A percentile compares a stretch with the other conserved stretches of the same genome.
phyloP scores from a whole-genome alignment of 2,113 vertebrate genomes.

The Eudyptes chrysolophus region DNA sequence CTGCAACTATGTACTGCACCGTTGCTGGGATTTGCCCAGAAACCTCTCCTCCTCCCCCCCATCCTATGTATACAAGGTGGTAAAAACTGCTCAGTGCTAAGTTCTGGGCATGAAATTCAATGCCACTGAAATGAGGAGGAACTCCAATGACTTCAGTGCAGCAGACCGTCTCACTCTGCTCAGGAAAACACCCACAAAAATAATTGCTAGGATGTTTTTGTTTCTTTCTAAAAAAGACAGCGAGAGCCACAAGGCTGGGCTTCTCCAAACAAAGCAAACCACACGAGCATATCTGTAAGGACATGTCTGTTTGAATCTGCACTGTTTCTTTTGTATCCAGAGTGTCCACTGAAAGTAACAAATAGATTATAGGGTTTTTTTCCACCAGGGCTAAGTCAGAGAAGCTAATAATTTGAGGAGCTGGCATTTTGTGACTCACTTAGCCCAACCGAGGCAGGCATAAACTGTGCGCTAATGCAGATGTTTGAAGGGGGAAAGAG shows the following conservation, averaged over 20 bases:
- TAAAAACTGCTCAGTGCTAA: neutral
- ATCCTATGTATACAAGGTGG: neutral
- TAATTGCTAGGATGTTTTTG: neutral
- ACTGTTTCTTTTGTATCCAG: neutral
- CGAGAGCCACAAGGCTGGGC: neutral
- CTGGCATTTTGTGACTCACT: constrained; percentile 24
- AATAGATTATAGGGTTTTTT: neutral
- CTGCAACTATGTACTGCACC: neutral
- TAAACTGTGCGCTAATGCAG: constrained; percentile 39
- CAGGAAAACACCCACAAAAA: neutral
- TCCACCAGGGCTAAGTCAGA: neutral
- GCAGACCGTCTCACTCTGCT: neutral
- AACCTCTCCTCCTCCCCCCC: neutral
- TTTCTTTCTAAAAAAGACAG: neutral
- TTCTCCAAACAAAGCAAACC: neutral
- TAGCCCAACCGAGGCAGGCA: neutral
- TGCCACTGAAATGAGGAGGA: neutral
- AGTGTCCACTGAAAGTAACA: neutral
- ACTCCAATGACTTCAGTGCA: neutral
- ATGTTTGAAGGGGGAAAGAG: constrained; percentile 36
- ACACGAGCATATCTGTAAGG: fast-evolving
- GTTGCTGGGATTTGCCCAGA: neutral
- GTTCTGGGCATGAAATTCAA: neutral
- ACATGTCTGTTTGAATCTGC: neutral
- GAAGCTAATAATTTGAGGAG: constrained; percentile 28